Conservation (phyloP, 2,113 vertebrate species). For the Tyrannus savana region DNA sequence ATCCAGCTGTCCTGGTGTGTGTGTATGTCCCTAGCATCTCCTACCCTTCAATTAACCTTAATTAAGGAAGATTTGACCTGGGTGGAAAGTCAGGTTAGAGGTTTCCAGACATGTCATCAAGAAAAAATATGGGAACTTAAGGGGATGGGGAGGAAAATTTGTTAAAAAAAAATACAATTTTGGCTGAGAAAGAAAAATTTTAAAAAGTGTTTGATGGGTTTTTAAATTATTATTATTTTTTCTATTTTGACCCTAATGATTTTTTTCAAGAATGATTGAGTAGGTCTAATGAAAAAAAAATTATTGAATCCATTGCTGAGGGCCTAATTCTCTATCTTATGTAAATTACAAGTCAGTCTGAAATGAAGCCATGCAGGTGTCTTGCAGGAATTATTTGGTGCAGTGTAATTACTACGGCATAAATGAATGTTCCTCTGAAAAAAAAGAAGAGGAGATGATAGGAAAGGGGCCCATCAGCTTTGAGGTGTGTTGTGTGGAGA, state of each 20-base stretch:
- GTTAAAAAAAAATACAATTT: not conserved
- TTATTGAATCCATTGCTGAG: not conserved
- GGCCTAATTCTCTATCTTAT: not conserved
- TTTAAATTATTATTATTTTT: too few relatives aligned
- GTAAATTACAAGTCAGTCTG: not conserved
- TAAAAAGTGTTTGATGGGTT: fast-evolving
- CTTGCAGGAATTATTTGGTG: not conserved
- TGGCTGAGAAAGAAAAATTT: not conserved
- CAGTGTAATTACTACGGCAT: not conserved
- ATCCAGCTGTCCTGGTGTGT: not conserved
- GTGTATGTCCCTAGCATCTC: not conserved
- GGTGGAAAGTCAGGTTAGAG: not conserved
- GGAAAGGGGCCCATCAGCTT: not conserved
- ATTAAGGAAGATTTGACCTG: not conserved
- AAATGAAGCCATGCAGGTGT: not conserved
- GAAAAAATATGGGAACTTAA: not conserved
- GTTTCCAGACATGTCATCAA: not conserved
- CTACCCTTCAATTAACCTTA: not conserved
- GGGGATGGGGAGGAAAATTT: not conserved
- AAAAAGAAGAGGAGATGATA: not conserved
- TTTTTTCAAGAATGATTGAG: not conserved
- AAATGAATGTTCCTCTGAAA: not conserved
- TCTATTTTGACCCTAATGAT: not conserved
- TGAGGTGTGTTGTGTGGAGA: not conserved
- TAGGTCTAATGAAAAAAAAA: not conserved